Evolutionary conservation across 2,113 vertebrate species (phyloP).

Genomic region (Montifringilla adamsi): DNA sequence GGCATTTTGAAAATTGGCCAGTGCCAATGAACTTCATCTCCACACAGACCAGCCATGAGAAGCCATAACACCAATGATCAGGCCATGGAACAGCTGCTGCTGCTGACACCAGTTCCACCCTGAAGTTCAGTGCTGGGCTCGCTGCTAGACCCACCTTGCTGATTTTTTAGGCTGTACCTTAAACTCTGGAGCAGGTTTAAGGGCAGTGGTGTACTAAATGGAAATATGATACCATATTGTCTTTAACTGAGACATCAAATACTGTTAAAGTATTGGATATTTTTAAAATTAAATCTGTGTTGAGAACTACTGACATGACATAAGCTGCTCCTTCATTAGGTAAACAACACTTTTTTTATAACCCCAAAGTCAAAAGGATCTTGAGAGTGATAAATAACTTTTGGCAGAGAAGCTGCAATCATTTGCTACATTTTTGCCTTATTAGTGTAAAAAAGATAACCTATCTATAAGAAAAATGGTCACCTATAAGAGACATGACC

Average conservation of each 20-base stretch:
- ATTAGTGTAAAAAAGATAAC: not conserved
- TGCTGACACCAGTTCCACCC: not conserved
- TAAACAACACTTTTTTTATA: not conserved
- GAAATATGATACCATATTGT: not conserved
- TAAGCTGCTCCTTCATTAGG: not conserved
- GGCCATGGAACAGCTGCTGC: not conserved
- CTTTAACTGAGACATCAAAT: not conserved
- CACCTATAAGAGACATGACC: not conserved
- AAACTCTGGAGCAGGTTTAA: not conserved
- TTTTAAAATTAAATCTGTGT: not conserved
- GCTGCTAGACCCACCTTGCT: not conserved
- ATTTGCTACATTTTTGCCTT: not conserved
- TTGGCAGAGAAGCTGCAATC: not conserved
- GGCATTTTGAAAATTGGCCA: not conserved
- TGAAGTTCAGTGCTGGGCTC: not conserved
- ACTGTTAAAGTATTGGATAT: not conserved
- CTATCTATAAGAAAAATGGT: not conserved
- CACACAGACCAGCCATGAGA: accelerated
- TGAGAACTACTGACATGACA: not conserved
- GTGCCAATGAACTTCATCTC: not conserved
- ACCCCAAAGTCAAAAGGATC: not conserved
- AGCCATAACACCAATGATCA: not conserved
- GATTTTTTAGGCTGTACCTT: not conserved
- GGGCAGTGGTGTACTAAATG: not conserved
- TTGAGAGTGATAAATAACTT: not conserved